Evolutionary conservation across 2,113 vertebrate genomes (phyloP).

Genomic region (Clupea harengus): DNA sequence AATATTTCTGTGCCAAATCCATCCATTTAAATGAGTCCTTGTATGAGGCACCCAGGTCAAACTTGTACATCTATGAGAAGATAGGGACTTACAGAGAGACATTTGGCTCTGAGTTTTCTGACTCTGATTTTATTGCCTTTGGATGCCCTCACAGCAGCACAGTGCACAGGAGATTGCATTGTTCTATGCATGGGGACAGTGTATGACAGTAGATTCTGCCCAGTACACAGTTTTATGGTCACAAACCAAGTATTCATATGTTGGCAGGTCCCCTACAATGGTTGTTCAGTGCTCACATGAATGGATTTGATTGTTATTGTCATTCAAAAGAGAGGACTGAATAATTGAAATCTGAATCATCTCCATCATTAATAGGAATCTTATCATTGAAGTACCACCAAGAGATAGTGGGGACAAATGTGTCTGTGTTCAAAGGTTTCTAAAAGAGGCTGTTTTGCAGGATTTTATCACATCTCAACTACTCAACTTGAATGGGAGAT

Average conservation of each 20-base stretch:
- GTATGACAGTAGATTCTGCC: neutral
- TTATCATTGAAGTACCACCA: neutral
- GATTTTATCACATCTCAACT: neutral
- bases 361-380: neutral
- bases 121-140: neutral
- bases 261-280: neutral
- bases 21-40: neutral
- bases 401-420: neutral
- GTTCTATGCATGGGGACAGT: neutral
- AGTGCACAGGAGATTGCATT: neutral
- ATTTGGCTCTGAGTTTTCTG: neutral
- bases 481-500: neutral
- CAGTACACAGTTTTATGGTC: neutral
- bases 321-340: neutral
- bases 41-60: neutral
- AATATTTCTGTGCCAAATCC: neutral
- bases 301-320: neutral
- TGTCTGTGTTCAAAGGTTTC: neutral
- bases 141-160: neutral
- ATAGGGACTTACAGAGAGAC: neutral
- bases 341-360: neutral
- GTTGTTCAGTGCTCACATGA: neutral
- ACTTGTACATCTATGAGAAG: neutral
- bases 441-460: neutral
- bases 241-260: neutral